Conservation (phyloP, 2,888 invertebrate species). For the Spodoptera littoralis region DNA sequence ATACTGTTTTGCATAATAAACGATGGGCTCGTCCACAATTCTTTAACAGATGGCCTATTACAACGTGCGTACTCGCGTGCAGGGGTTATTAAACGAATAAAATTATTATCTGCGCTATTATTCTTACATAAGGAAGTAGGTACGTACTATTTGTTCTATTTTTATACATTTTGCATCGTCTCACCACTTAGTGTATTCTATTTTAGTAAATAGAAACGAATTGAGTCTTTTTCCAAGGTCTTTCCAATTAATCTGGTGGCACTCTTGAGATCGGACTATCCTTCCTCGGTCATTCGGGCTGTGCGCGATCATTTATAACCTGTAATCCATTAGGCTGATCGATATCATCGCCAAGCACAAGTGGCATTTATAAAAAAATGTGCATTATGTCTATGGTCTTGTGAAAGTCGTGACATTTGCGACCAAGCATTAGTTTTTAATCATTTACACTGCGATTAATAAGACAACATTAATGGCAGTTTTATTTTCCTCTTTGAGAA, state of each 20-base stretch:
- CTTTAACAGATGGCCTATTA: slow-evolving; percentile 36
- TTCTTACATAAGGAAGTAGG: slow-evolving; percentile 30
- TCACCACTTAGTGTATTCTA: slow-evolving; percentile 17
- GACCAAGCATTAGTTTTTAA: slow-evolving; percentile 42
- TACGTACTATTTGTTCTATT: slow-evolving; percentile 27
- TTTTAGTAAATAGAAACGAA: slow-evolving; percentile 18
- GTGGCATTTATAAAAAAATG: slow-evolving; percentile 54
- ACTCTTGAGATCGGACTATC: slow-evolving; percentile 28
- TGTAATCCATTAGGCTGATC: slow-evolving; percentile 61
- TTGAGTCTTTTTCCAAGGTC: slow-evolving; percentile 18
- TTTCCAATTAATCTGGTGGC: slow-evolving; percentile 25
- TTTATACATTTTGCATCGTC: slow-evolving; percentile 28
- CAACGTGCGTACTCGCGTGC: slow-evolving; percentile 43
- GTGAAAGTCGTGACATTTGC: slow-evolving; percentile 66
- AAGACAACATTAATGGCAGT: slow-evolving; percentile 10
- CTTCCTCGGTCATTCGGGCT: slow-evolving; percentile 38
- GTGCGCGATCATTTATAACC: slow-evolving; percentile 57
- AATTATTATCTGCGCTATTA: slow-evolving; percentile 34
- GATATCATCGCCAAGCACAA: slow-evolving; percentile 52
- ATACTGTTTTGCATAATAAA: slow-evolving; percentile 20
- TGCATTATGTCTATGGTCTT: slow-evolving; percentile 47
- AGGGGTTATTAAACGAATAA: slow-evolving; percentile 51
- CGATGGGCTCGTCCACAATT: slow-evolving; percentile 8
- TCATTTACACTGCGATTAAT: slow-evolving; percentile 42
- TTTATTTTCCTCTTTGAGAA: too few species aligned